Conservation (phyloP, 2,113 vertebrate genomes). For the Poeciliopsis turrubarensis region DNA sequence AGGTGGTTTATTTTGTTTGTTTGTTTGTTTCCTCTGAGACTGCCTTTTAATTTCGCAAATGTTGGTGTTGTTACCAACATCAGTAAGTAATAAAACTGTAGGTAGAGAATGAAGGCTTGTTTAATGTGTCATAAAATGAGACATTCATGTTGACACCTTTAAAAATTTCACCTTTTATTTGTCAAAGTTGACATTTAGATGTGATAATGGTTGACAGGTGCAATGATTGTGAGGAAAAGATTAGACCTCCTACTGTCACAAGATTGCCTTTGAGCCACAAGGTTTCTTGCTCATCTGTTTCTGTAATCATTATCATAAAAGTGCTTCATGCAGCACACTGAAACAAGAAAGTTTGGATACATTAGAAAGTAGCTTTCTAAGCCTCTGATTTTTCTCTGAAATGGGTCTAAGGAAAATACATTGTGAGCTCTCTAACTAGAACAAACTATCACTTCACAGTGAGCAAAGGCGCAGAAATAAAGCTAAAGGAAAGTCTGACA, state of each 20-base stretch:
- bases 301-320: neutral
- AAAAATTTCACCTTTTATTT: slow-evolving; percentile 6
- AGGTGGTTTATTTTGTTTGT: neutral
- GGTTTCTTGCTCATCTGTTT: neutral
- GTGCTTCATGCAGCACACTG: neutral
- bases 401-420: neutral
- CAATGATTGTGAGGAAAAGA: neutral
- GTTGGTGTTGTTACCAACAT: neutral
- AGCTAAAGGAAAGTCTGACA: slow-evolving; percentile 24
- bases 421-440: slow-evolving; percentile 1
- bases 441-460: neutral
- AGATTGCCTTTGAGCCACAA: neutral
- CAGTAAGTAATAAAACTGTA: slow-evolving; percentile 6
- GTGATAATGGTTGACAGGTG: slow-evolving; percentile 17
- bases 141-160: slow-evolving; percentile 4
- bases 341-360: neutral
- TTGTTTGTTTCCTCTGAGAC: slow-evolving; percentile 1
- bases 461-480: neutral
- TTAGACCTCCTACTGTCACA: neutral
- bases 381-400: slow-evolving; percentile 13
- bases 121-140: slow-evolving; percentile 10
- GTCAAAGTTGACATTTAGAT: slow-evolving; percentile 16
- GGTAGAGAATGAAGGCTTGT: neutral
- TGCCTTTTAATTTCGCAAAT: slow-evolving; percentile 9
- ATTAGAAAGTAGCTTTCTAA: neutral